Conservation (phyloP, 2,797 vertebrate species). For the Chelidonichthys spinosus region DNA sequence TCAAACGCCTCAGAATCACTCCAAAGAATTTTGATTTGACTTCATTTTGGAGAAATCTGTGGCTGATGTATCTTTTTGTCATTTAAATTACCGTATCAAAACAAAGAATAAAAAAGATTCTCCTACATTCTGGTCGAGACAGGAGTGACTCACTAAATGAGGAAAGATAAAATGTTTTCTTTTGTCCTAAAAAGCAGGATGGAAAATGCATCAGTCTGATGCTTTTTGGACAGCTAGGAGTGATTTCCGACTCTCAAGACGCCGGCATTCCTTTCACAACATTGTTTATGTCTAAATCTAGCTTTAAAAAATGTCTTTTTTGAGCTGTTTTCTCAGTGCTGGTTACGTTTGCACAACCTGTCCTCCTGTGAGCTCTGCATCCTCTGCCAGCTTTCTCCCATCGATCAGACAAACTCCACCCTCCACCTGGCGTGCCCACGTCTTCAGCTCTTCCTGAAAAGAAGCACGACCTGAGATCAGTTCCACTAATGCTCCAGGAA, state of each 20-base stretch:
- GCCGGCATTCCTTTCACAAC: neutral
- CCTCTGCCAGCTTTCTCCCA: conserved; percentile 85
- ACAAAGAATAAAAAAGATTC: too few species aligned
- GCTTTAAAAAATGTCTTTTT: neutral
- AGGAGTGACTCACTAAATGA: too few species aligned
- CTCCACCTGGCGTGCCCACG: conserved; percentile 91
- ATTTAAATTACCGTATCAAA: too few species aligned
- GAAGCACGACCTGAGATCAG: conserved; percentile 19
- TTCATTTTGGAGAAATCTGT: too few species aligned
- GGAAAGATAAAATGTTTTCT: too few species aligned
- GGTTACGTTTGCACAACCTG: conserved; percentile 53
- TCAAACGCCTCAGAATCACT: neutral
- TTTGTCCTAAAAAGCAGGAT: too few species aligned
- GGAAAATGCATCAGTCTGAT: too few species aligned
- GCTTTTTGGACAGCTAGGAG: too few species aligned
- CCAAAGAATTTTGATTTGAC: neutral
- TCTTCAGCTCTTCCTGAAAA: conserved; percentile 88
- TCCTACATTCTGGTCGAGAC: neutral
- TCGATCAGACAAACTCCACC: conserved; percentile 89
- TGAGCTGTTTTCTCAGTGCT: neutral
- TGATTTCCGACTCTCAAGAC: neutral
- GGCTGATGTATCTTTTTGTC: too few species aligned
- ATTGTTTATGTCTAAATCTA: neutral
- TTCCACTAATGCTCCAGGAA: neutral
- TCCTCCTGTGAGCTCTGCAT: conserved; percentile 81